phyloP scores from a whole-genome alignment of 2,113 vertebrate species.

The Xiphophorus maculatus region DNA sequence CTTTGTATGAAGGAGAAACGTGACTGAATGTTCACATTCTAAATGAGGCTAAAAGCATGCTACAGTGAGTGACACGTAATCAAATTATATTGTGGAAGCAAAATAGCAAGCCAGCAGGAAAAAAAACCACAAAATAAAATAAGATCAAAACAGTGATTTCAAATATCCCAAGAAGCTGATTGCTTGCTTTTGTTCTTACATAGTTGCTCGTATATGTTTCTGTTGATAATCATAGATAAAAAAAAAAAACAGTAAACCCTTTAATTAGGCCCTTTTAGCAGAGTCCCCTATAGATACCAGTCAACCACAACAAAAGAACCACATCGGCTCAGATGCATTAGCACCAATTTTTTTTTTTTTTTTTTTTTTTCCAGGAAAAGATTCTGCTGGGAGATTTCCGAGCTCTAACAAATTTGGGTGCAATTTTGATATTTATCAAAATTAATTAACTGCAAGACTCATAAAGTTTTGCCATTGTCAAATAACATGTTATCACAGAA shows the following conservation, averaged over 20 bases:
- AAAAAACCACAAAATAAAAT: conserved; percentile 4
- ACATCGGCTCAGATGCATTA: not conserved
- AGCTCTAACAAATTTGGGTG: not conserved
- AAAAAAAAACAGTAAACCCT: not conserved
- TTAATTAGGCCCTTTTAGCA: not conserved
- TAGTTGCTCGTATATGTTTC: not conserved
- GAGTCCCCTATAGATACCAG: not conserved
- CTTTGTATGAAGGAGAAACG: conserved; percentile 34
- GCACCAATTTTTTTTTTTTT: not conserved
- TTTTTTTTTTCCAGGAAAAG: not conserved
- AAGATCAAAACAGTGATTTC: not conserved
- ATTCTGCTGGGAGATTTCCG: not conserved
- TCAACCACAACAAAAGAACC: not conserved
- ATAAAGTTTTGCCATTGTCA: not conserved
- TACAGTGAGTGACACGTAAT: conserved; percentile 20
- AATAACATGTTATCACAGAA: not conserved
- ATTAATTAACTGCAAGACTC: not conserved
- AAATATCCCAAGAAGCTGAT: not conserved
- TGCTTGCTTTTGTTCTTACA: not conserved
- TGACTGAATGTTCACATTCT: conserved; percentile 10
- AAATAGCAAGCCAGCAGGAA: not conserved
- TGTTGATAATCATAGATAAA: too few relatives aligned
- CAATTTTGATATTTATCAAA: too few relatives aligned
- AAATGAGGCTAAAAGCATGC: conserved; percentile 8
- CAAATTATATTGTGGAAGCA: conserved; percentile 6